These are phyloP conservation scores for Tetrax tetrax DNA, from an alignment of 2,113 vertebrate species.

Conservation along the genomic window DNA sequence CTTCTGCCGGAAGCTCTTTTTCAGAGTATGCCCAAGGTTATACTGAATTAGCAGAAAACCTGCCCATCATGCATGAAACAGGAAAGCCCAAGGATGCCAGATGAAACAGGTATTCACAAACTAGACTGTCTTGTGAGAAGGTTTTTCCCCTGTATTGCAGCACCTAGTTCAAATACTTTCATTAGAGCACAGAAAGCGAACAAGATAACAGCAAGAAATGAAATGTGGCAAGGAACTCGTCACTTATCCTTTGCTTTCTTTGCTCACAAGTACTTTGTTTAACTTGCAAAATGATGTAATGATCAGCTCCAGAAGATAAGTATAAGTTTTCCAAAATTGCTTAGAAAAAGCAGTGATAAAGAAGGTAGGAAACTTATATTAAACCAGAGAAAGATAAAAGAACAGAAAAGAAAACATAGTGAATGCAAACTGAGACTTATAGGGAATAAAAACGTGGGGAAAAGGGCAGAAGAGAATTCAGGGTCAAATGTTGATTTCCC, in stretches of 20 bases:
- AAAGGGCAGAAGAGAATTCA: neutral
- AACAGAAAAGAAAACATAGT: neutral
- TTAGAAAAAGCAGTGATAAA: neutral
- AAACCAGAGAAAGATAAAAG: neutral
- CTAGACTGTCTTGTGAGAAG: neutral
- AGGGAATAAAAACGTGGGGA: neutral
- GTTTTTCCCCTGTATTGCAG: neutral
- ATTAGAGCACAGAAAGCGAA: neutral
- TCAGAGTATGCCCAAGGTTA: neutral
- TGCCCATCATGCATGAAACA: neutral
- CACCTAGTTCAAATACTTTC: neutral
- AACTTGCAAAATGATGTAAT: neutral
- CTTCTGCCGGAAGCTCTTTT: neutral
- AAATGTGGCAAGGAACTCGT: neutral
- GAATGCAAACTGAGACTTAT: neutral
- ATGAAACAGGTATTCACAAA: neutral
- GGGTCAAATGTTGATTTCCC: neutral
- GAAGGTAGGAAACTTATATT: neutral
- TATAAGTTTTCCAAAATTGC: neutral
- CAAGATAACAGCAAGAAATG: neutral
- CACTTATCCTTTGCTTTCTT: neutral
- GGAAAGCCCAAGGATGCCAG: neutral
- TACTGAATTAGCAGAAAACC: neutral
- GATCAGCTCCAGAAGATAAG: neutral
- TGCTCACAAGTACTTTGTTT: neutral